Evolutionary conservation across 2,797 vertebrate genomes (phyloP).

Genomic region (Darevskia nairensis): DNA sequence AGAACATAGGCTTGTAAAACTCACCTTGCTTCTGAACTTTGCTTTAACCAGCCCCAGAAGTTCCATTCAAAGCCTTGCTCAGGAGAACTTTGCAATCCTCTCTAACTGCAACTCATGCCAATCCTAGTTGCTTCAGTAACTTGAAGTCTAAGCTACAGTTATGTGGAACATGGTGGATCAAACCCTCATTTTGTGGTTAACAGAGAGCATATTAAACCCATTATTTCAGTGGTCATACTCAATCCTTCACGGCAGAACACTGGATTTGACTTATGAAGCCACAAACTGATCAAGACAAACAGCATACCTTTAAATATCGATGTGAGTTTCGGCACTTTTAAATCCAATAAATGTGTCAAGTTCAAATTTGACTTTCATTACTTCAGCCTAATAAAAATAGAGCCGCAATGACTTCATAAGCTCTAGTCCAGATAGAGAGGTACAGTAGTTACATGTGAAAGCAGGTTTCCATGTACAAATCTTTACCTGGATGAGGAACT

Average conservation of each 20-base stretch:
- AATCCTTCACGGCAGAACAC: not conserved
- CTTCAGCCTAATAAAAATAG: not conserved
- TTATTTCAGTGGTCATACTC: not conserved
- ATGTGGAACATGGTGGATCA: not conserved
- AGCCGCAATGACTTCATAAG: not conserved
- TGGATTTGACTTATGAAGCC: not conserved
- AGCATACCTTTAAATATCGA: not conserved
- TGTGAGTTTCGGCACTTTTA: not conserved
- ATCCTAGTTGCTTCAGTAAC: not conserved
- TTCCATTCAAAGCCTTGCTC: not conserved
- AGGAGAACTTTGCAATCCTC: not conserved
- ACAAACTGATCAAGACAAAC: not conserved
- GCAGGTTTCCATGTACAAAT: not conserved
- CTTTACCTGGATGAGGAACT: not conserved
- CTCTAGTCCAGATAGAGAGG: not conserved
- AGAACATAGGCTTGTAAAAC: not conserved
- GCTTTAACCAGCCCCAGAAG: not conserved
- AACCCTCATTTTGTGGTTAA: not conserved
- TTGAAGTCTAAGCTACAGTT: not conserved
- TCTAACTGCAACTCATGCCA: not conserved
- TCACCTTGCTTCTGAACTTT: not conserved
- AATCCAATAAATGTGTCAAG: not conserved
- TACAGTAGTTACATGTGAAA: not conserved
- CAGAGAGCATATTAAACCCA: not conserved
- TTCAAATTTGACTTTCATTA: not conserved